Conservation (phyloP, 1,140 invertebrate genomes). For the Caenorhabditis briggsae region DNA sequence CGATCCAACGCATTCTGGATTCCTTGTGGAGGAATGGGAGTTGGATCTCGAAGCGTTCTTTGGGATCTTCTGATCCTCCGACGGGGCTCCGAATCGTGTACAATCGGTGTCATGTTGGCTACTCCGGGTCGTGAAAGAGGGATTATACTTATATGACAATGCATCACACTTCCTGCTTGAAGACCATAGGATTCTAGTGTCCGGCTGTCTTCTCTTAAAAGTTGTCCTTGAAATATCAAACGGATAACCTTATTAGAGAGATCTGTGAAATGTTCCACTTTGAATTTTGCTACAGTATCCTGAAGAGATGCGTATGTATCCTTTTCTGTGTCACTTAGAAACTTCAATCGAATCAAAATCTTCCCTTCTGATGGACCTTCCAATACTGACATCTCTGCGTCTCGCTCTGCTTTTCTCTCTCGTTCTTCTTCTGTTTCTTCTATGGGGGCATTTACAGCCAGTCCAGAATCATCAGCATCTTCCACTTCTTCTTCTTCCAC, state of each 20-base stretch:
- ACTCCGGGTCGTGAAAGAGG: background rate
- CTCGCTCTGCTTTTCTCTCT: background rate
- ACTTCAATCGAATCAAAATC: slow-evolving; percentile 3
- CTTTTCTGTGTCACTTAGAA: background rate
- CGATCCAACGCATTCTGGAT: background rate
- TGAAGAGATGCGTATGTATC: background rate
- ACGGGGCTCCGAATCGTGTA: background rate
- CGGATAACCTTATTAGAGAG: background rate
- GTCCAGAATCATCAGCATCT: too few relatives aligned
- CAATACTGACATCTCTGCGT: background rate
- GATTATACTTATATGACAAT: slow-evolving; percentile 41
- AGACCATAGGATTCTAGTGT: slow-evolving; percentile 13
- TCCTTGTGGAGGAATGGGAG: background rate
- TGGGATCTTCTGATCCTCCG: background rate
- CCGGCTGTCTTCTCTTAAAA: background rate
- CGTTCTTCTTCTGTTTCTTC: background rate
- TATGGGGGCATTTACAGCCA: background rate
- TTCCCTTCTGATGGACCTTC: slow-evolving; percentile 29
- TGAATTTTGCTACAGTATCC: slow-evolving; percentile 34
- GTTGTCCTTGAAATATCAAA: slow-evolving; percentile 27
- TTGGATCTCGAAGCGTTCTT: background rate
- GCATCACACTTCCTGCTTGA: slow-evolving; percentile 3
- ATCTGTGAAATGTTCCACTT: slow-evolving; percentile 45
- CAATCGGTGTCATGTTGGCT: background rate
- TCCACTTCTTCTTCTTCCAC: background rate